Percentiles rank a stretch among this genome's conserved stretches.
Conservation (phyloP, 1,140 invertebrate genomes). For the Leucophenga varia region DNA sequence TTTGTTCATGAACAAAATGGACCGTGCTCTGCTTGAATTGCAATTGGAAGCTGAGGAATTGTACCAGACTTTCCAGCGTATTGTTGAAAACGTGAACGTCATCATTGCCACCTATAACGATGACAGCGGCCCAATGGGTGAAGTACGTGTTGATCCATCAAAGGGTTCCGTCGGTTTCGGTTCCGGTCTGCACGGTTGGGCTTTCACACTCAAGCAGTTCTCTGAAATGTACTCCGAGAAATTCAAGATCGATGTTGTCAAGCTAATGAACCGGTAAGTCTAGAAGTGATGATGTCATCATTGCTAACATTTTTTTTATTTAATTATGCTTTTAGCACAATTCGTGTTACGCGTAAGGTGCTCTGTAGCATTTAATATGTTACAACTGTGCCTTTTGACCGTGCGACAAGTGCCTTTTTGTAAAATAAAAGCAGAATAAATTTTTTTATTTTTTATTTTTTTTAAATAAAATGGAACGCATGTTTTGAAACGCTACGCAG, state of each 20-base stretch:
- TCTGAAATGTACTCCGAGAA: slow-evolving; percentile 98
- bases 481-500: slow-evolving; percentile 59
- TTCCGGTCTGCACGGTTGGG: slow-evolving; percentile 99
- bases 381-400: slow-evolving; percentile 35
- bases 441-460: neutral
- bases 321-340: slow-evolving; percentile 50
- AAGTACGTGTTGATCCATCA: slow-evolving; percentile 94
- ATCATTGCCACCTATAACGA: slow-evolving; percentile 99
- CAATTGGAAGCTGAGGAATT: slow-evolving; percentile 95
- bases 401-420: slow-evolving; percentile 48
- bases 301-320: too few species aligned
- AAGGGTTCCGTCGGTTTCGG: slow-evolving; percentile 99
- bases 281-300: too few species aligned
- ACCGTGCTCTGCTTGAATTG: slow-evolving; percentile 92
- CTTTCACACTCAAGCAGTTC: slow-evolving; percentile 99
- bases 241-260: slow-evolving; percentile 96
- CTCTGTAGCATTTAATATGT: slow-evolving; percentile 7
- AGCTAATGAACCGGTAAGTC: slow-evolving; percentile 88
- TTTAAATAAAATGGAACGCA: slow-evolving; percentile 1
- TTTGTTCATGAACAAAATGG: slow-evolving; percentile 99
- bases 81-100: slow-evolving; percentile 99
- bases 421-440: slow-evolving; percentile 53
- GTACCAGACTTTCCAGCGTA: slow-evolving; percentile 99
- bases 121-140: slow-evolving; percentile 97
- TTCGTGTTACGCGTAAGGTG: slow-evolving; percentile 47